Evolutionary conservation across 2,797 vertebrate genomes (phyloP), one percentile per base, ranked within the genome.

Genomic region (Coracias cyanogaster): DNA sequence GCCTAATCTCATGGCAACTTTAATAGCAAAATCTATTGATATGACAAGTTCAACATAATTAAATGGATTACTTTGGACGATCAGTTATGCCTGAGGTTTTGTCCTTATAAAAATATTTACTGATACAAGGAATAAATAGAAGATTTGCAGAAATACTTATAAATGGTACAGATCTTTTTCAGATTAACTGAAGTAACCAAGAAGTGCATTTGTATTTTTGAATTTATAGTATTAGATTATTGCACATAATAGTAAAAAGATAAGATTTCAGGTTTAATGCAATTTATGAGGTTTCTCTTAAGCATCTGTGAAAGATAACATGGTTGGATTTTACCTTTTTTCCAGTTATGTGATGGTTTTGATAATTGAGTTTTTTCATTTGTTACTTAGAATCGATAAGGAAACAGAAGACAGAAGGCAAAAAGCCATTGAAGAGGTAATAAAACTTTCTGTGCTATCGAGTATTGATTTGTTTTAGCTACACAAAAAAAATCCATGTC

Each of bases 361-460:
- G 83, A 58, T 97, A 89, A 95, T 15, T 96, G 86, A 77, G 84
- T 79, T 83, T 97, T 97, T 97, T 96, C 48, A 69, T 97, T 97
- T 97, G 26, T 87, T 93, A 86, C 77, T 96, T 97, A 99, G 99
- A 97, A 97, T 93, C 86, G 99, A 99, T 98, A 98, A 98, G 91
- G 99, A 99, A 55, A 98, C 98, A 89, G 99, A 99, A 97, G 99
- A 99, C 94, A 99, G 99, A 97, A 98, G 99, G 83, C 99, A 99
- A 96, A 98, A 98, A 98, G 99, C 99, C 28, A 99, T 99, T 91
- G 99, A 99, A 94, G 99, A 99, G 98, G 99, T 99, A 98, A 93
- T 84, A 90, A 94, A 89, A 67, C 35, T 95, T 72, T 57, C 41
- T 51, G 2, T 74, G 24, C 29, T 86, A 16, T 86, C 39, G 72